Base-by-base conservation (phyloP, 2,113 vertebrate species). In the Peromyscus polionotus region DNA sequence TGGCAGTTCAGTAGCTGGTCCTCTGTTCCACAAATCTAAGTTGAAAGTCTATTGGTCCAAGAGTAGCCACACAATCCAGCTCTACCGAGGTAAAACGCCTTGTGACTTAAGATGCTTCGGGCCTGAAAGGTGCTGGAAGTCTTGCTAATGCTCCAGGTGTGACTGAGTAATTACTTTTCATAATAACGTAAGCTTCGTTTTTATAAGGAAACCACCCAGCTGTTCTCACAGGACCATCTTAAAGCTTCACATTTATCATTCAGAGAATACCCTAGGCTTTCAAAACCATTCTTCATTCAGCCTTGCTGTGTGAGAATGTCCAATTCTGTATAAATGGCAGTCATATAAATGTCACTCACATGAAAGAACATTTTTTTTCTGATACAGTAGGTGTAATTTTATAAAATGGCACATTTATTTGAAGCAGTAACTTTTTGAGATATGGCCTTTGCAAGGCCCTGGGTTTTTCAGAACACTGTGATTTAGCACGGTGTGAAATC, bases 311-410 rank as follows among this genome's bases (percentile, higher is more conserved):
- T 87, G 88, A 98, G 97, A 97, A 97, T 95, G 96, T 97, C 97
- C 93, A 96, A 94, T 95, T 94, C 63, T 39, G 42, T 98, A 85
- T 94, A 98, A 98, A 98, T 97, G 96, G 94, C 95, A 97, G 93
- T 80, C 90, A 91, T 85, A 96, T 97, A 98, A 98, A 97, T 97
- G 97, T 98, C 98, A 98, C 93, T 98, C 98, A 97, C 85, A 95
- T 6, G 39, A 96, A 54, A 94, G 91, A 85, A 96, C 72, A 93
- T 68, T 83, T 95, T 97, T 96, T 96, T 98, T 80, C 98, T 96
- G 94, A 95, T 97, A 94, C 79, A 92, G 95, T 80, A 75, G 70
- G 93, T 97, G 86, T 98, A 90, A 92, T 96, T 97, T 97, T 95
- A 90, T 95, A 94, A 98, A 98, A 98, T 81, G 2, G 97, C 91